Percentiles rank a stretch among this genome's conserved stretches.
Conservation (phyloP, 1,140 invertebrate species). For the Diabrotica virgifera region DNA sequence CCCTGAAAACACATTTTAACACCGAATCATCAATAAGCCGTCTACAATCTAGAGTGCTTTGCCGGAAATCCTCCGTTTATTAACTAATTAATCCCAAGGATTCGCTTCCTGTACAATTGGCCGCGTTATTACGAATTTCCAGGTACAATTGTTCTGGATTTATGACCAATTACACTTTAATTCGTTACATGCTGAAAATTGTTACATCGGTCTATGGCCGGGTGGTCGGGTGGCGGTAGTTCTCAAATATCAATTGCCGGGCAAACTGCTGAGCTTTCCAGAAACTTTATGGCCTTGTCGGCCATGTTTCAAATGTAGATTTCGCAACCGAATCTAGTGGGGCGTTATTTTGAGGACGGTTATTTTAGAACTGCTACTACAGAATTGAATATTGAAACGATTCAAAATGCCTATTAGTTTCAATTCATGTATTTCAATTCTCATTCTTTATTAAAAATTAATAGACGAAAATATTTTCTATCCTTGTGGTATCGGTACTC, state of each 20-base stretch:
- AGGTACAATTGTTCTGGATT: constrained; percentile 32
- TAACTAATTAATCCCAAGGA: constrained; percentile 27
- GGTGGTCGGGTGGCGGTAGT: constrained; percentile 9
- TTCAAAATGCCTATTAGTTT: too few relatives aligned
- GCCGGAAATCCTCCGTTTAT: constrained; percentile 19
- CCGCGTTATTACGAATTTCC: constrained; percentile 30
- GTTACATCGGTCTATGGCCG: constrained; percentile 19
- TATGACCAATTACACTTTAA: constrained; percentile 33
- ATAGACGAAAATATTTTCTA: too few relatives aligned
- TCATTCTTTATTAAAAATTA: too few relatives aligned
- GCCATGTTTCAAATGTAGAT: constrained; percentile 9
- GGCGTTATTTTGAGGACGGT: not conserved
- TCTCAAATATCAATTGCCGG: constrained; percentile 23
- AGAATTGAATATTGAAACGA: too few relatives aligned
- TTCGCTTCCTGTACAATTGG: constrained; percentile 25
- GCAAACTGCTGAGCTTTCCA: constrained; percentile 8
- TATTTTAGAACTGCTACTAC: not conserved
- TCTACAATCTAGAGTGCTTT: not conserved
- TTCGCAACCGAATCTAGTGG: constrained; percentile 5
- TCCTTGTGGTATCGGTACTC: too few relatives aligned
- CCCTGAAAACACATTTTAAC: not conserved
- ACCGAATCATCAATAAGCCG: constrained; percentile 1
- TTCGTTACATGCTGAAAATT: constrained; percentile 28
- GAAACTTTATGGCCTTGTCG: constrained; percentile 11
- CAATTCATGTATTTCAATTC: too few relatives aligned